phyloP scores from a whole-genome alignment of 2,888 invertebrate species.

The Synergus itoensis region DNA sequence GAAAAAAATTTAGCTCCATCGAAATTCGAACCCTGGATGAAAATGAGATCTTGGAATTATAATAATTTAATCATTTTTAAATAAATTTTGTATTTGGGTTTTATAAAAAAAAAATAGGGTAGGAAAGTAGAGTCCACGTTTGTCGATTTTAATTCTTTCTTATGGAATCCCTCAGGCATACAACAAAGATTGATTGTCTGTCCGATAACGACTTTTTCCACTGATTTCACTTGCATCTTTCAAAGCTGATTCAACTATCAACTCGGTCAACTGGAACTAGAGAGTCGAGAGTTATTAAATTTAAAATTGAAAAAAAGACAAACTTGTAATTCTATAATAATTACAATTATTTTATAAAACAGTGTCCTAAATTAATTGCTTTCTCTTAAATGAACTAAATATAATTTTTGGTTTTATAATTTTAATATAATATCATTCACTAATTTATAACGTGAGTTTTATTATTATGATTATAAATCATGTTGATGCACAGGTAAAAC shows the following conservation, averaged over 20 bases:
- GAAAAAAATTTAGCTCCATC: not conserved
- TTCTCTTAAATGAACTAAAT: not conserved
- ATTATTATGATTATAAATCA: not conserved
- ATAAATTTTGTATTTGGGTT: not conserved
- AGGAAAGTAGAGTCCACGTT: not conserved
- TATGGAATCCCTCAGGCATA: not conserved
- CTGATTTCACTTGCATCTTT: conserved; percentile 11
- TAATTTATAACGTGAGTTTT: not conserved
- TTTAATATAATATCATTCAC: not conserved
- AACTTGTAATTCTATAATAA: not conserved
- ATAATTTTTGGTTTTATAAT: not conserved
- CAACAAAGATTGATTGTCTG: conserved; percentile 23
- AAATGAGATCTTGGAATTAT: not conserved
- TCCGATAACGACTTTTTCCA: conserved; percentile 25
- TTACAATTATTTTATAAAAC: not conserved
- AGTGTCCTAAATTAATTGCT: not conserved
- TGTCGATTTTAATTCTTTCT: not conserved
- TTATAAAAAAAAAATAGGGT: not conserved
- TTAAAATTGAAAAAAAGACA: not conserved
- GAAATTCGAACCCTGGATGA: no score
- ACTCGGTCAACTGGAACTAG: not conserved
- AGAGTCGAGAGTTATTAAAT: not conserved
- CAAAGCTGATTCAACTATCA: not conserved
- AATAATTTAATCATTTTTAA: not conserved
- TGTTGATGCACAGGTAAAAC: not conserved